Evolutionary conservation across 2,888 invertebrate species (phyloP), one percentile per base, ranked within the genome.

Genomic region (Stenchaetothrips biformis): DNA sequence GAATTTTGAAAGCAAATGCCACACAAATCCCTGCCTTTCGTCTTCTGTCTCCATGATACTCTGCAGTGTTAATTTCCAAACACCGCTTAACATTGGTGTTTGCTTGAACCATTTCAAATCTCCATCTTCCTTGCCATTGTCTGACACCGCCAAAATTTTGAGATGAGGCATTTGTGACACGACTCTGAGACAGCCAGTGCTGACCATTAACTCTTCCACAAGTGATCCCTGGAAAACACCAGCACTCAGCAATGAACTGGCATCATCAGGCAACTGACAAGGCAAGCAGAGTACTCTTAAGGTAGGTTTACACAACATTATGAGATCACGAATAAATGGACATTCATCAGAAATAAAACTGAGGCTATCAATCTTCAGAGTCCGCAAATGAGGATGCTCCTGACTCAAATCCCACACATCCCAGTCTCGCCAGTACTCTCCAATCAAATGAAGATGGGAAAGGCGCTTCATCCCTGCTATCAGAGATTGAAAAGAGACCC

Each of bases 1-100:
- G 25, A 74, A 74, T 74, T 74, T 74, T 9, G 67, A 74, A 21
- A 74, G 25, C 25, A 74, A 74, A 74, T 74, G 67, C 67, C 67
- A 74, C 11, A 74, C 67, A 25, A 74, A 74, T 7, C 67, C 67
- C 25, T 74, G 21, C 8, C 11, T 74, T 21, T 21, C 67, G 11
- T 21, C 25, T 25, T 25, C 67, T 21, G 67, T 74, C 67, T 74
- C 67, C 21, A 74, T 7, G 25, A 74, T 7, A 21, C 67, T 74
- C 25, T 74, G 67, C 11, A 74, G 11, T 7, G 67, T 74, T 21
- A 74, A 21, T 25, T 74, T 74, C 67, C 67, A 74, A 25, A 74
- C 67, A 74, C 67, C 21, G 25, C 67, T 74, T 25, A 74, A 11
- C 67, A 74, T 74, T 9, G 67, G 67, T 11, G 25, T 74, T 21